phyloP scores from a whole-genome alignment of 2,888 invertebrate species.

The Campoplex nolae region DNA sequence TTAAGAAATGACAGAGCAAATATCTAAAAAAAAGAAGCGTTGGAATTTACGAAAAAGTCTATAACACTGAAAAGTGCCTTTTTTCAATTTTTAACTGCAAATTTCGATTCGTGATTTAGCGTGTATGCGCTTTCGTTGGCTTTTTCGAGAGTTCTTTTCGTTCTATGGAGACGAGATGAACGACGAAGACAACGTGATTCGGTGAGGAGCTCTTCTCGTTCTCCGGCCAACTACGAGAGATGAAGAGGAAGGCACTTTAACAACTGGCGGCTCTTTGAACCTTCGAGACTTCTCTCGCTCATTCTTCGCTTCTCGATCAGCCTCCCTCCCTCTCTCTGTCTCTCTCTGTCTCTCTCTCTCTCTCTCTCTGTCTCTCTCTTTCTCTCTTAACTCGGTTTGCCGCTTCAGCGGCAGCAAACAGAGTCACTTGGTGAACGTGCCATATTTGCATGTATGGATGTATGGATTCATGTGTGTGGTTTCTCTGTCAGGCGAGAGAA shows the following conservation, averaged over 20 bases:
- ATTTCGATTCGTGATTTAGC: constrained; percentile 27
- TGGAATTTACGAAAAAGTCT: constrained; percentile 1
- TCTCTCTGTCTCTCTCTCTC: constrained; percentile 67
- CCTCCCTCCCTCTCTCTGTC: constrained; percentile 68
- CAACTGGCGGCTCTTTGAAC: constrained; percentile 84
- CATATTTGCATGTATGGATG: constrained; percentile 31
- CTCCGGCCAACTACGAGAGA: constrained; percentile 71
- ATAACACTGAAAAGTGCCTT: neutral
- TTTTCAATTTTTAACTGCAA: constrained; percentile 21
- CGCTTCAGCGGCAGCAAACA: constrained; percentile 49
- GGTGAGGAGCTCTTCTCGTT: constrained; percentile 70
- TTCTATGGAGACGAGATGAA: constrained; percentile 28
- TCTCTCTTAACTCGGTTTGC: constrained; percentile 40
- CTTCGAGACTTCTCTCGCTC: constrained; percentile 68
- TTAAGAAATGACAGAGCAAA: constrained; percentile 1
- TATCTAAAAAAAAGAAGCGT: neutral
- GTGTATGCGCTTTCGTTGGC: constrained; percentile 30
- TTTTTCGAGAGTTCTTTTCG: constrained; percentile 47
- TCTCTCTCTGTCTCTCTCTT: constrained; percentile 68
- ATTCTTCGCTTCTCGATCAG: constrained; percentile 55
- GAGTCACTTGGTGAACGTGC: constrained; percentile 53
- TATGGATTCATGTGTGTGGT: constrained; percentile 21
- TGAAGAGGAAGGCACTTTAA: constrained; percentile 80
- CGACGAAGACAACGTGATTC: constrained; percentile 58
- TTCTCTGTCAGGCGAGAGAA: constrained; percentile 54